Base-by-base conservation (phyloP, 2,888 invertebrate species). In the Carcina quercana region DNA sequence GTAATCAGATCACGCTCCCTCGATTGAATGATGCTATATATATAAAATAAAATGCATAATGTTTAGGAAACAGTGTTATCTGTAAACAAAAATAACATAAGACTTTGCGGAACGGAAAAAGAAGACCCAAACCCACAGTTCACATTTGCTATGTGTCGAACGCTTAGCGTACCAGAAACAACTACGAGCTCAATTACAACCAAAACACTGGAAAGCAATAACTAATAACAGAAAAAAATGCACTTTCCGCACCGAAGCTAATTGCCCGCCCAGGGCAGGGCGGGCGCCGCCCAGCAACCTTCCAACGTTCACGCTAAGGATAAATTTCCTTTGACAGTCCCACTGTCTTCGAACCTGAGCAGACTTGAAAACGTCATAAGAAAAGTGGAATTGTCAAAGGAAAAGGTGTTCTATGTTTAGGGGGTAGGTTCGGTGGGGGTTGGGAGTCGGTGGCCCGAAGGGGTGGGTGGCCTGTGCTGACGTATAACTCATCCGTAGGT, bases 231-330 rank as follows among this genome's bases (percentile, higher is more conserved):
- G 65, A 65, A 64, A 65, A 64, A 61, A 61, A 61, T 65, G 61
- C 59, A 70, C 67, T 75, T 72, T 71, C 61, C 69, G 49, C 58
- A 50, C 56, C 53, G 56, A 53, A 54, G 53, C 64, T 79, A 79
- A 79, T 79, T 78, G 73, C 76, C 76, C 74, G 75, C 76, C 76
- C 76, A 66, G 68, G 72, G 72, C 71, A 71, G 58, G 61, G 59
- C 63, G 74, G 70, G 67, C 70, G n/a, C 68, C 67, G 57, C 50
- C 55, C 44, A 42, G 39, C 20, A 10, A 20, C 20, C 20, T 20
- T 20, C 8, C 10, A 36, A 53, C 59, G 72, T 63, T 68, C 69
- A 80, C 59, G 64, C 57, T 44, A 55, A 54, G 47, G 52, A 47
- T 48, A 48, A 50, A 45, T 51, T 47, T 63, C 62, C 69, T 66